Conservation (phyloP, 2,888 invertebrate genomes). For the Heliconius hortense region DNA sequence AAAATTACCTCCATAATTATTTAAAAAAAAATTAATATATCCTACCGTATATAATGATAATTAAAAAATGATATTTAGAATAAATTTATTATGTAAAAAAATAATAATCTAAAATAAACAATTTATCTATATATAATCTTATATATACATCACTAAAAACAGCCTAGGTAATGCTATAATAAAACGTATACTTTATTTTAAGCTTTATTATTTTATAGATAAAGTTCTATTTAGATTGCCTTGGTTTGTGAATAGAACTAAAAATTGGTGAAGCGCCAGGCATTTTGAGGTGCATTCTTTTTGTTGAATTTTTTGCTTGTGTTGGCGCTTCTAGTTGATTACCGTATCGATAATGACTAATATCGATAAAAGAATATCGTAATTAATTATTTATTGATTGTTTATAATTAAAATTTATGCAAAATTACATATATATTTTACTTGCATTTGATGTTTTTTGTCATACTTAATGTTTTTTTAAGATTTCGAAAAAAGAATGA, state of each 20-base stretch:
- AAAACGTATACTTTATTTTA: slow-evolving; percentile 18
- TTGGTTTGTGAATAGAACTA: slow-evolving; percentile 33
- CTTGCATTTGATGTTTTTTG: background rate
- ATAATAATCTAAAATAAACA: background rate
- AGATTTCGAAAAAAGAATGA: background rate
- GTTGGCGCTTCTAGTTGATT: slow-evolving; percentile 53
- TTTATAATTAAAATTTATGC: background rate
- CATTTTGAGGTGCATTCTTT: slow-evolving; percentile 55
- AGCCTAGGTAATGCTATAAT: slow-evolving; percentile 23
- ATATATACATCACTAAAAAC: slow-evolving; percentile 19
- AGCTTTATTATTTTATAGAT: background rate
- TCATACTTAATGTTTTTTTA: background rate
- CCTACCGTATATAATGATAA: background rate
- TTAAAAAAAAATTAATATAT: too few species aligned
- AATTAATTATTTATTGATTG: background rate
- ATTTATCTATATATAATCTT: background rate
- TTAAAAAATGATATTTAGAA: background rate
- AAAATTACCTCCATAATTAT: too few species aligned
- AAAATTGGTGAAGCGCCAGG: slow-evolving; percentile 45
- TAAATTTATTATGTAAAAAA: background rate
- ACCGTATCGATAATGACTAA: slow-evolving; percentile 33
- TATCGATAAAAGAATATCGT: slow-evolving; percentile 14
- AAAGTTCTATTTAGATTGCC: slow-evolving; percentile 25
- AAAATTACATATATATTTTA: background rate
- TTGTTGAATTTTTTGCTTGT: slow-evolving; percentile 48